These are phyloP conservation scores for Marmota flaviventris DNA, from an alignment of 2,113 vertebrate genomes.

Conservation along the genomic window DNA sequence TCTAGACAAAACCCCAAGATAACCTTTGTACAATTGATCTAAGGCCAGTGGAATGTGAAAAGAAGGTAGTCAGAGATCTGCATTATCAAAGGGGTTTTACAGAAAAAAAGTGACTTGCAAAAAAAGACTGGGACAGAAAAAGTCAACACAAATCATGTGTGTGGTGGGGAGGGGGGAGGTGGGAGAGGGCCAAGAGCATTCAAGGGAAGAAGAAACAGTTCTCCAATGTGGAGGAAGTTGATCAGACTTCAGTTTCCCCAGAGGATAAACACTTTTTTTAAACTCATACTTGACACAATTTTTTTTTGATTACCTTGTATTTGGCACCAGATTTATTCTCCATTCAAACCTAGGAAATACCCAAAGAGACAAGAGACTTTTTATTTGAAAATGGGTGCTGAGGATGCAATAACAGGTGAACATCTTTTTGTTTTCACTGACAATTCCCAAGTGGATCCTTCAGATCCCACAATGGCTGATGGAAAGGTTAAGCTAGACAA, in stretches of 20 bases:
- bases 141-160: neutral
- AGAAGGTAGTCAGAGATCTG: neutral
- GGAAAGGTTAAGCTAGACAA: neutral
- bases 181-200: neutral
- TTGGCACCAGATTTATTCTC: slow-evolving; percentile 68
- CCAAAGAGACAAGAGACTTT: neutral
- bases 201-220: slow-evolving; percentile 54
- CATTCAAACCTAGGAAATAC: slow-evolving; percentile 63
- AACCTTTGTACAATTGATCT: slow-evolving; percentile 42
- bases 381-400: slow-evolving; percentile 11
- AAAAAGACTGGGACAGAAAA: neutral
- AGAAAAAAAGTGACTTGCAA: slow-evolving; percentile 41
- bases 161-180: neutral
- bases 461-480: neutral
- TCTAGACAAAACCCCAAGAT: slow-evolving; percentile 64
- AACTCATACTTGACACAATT: slow-evolving; percentile 66
- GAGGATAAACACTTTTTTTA: slow-evolving; percentile 55
- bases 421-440: slow-evolving; percentile 19
- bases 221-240: slow-evolving; percentile 71
- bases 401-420: neutral
- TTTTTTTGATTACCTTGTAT: slow-evolving; percentile 47
- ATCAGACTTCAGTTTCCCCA: slow-evolving; percentile 67
- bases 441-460: neutral
- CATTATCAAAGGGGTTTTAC: neutral
- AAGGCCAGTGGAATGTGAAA: neutral